phyloP scores from a whole-genome alignment of 2,888 invertebrate species.

The Eristalinus aeneus region DNA sequence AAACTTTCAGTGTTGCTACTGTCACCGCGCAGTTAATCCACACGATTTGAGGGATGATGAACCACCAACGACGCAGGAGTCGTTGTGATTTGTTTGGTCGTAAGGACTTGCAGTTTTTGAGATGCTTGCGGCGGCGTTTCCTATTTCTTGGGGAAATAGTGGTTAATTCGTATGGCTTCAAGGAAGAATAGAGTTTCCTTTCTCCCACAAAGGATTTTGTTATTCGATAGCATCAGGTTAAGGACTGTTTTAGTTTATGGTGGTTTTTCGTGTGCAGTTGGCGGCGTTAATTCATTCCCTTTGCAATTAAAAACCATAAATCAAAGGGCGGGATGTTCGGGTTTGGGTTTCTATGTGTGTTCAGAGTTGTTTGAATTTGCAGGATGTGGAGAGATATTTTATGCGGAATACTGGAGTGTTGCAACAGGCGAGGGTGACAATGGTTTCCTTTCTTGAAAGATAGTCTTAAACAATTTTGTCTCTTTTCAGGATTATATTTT shows the following conservation, averaged over 20 bases:
- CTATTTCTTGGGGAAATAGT: slow-evolving; percentile 18
- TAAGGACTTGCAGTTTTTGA: slow-evolving; percentile 3
- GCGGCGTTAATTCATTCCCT: not conserved
- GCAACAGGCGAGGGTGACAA: too few species aligned
- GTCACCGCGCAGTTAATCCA: slow-evolving; percentile 18
- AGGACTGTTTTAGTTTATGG: not conserved
- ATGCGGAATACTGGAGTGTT: too few species aligned
- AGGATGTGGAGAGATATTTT: too few species aligned
- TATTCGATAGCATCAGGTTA: not conserved
- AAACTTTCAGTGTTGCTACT: slow-evolving; percentile 16
- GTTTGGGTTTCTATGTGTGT: not conserved
- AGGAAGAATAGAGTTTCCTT: not conserved
- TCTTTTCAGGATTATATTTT: too few species aligned
- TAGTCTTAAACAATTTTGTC: too few species aligned
- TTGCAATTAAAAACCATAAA: not conserved
- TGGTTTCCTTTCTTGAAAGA: too few species aligned
- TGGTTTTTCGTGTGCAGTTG: not conserved
- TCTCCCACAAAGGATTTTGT: not conserved
- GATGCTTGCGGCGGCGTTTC: slow-evolving; percentile 11
- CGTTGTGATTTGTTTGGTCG: slow-evolving; percentile 10
- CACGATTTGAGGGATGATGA: slow-evolving; percentile 20
- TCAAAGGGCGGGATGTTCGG: not conserved
- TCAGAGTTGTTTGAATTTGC: too few species aligned
- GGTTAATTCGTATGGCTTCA: slow-evolving; percentile 29
- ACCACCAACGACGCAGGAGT: slow-evolving; percentile 20